Base-by-base conservation (phyloP, 2,888 invertebrate species). In the Boloria selene region DNA sequence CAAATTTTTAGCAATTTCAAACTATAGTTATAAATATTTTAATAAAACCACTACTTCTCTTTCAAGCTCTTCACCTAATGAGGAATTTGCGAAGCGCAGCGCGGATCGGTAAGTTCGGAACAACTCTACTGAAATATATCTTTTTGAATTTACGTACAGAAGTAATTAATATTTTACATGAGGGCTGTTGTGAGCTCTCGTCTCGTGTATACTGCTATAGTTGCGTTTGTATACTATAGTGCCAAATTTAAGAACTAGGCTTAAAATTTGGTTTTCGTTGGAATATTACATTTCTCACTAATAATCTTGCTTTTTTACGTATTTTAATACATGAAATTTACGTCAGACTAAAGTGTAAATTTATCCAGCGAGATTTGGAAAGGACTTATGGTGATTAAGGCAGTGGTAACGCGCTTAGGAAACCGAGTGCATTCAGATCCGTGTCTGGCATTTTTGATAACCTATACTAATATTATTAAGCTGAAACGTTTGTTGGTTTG, bases 121-220 rank as follows among this genome's bases (percentile, higher is more conserved):
- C 49, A 13, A n/a, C 50, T 49, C 31, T 42, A 50, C 26, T 31
- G 42, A 55, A 31, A 13, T 47, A 17, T 42, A 55, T 17, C 17
- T 54, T 59, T 59, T 59, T 49, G 17, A 62, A 18, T 49, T 62
- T 38, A 44, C 51, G 38, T 63, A 56, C 51, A 60, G 17, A 47
- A 65, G 68, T 68, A 68, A 68, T 65, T 65, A 68, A 68, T 65
- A 60, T 64, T 68, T 56, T 51, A 58, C 17, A 52, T 26, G 61
- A 65, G 61, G 42, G 64, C 26, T 31, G 26, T 56, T 50, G 47
- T 58, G 58, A 38, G 31, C 31, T 38, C 17, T 52, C 56, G 59
- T 50, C 18, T 47, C 47, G 47, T 49, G 26, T 38, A 26, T 50
- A 50, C 59, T 59, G 49, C 38, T 50, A 49, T 50, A 59, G 59